These are phyloP conservation scores for Mohoua ochrocephala DNA, from an alignment of 2,113 vertebrate genomes.

Conservation along the genomic window DNA sequence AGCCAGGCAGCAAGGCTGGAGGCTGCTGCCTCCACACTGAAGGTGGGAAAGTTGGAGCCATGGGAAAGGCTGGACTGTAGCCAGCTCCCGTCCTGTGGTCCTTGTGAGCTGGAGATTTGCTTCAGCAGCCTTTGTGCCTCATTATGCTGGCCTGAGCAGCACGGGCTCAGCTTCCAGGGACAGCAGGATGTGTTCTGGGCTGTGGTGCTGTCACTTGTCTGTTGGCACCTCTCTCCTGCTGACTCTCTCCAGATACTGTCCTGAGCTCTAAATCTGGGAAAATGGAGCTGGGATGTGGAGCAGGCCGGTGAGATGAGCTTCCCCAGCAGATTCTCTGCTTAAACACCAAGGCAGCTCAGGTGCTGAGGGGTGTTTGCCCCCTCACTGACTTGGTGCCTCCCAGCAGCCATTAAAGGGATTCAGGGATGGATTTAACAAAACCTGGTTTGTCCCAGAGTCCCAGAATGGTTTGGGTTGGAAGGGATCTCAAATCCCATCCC, in stretches of 20 bases:
- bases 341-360: neutral
- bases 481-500: neutral
- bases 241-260: neutral
- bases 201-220: accelerated
- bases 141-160: neutral
- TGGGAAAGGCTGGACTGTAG: neutral
- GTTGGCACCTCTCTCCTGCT: neutral
- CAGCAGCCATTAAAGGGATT: neutral
- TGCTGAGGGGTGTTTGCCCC: neutral
- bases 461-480: neutral
- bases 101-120: neutral
- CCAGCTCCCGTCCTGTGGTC: neutral
- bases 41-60: neutral
- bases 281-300: neutral
- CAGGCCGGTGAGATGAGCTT: neutral
- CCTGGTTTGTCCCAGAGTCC: neutral
- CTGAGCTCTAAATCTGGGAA: neutral
- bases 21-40: neutral
- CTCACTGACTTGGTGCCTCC: neutral
- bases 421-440: neutral
- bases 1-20: neutral
- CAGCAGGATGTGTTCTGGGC: neutral
- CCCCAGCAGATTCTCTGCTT: neutral
- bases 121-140: neutral
- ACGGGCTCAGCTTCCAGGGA: neutral